Evolutionary conservation across 2,888 invertebrate species (phyloP).

Genomic region (Endotricha flammealis): DNA sequence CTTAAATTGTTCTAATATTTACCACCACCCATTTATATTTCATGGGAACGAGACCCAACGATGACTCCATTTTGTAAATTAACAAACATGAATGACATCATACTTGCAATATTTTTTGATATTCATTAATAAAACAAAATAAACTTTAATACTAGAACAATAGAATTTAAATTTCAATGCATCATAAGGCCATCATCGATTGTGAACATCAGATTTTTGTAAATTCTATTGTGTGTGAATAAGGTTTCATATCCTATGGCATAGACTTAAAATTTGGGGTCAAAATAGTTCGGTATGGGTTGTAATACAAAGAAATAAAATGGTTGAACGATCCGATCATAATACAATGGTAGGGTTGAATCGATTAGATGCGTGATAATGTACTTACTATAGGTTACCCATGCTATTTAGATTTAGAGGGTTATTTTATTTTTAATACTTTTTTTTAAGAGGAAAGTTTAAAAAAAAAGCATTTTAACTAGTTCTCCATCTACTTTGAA

Average conservation of each 20-base stretch:
- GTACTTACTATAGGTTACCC: constrained; percentile 28
- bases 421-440: no score
- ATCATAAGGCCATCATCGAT: no score
- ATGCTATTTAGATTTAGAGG: no score
- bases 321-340: constrained; percentile 55
- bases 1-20: constrained; percentile 11
- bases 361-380: constrained; percentile 71
- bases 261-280: constrained; percentile 9
- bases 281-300: constrained; percentile 41
- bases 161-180: no score
- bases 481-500: no score
- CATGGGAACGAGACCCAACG: constrained; percentile 42
- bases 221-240: no score
- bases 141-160: no score
- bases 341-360: constrained; percentile 64
- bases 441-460: no score
- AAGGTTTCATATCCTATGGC: no score
- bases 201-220: no score
- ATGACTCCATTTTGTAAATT: constrained; percentile 50
- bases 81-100: constrained; percentile 57
- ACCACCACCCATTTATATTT: constrained; percentile 18
- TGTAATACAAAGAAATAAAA: constrained; percentile 69
- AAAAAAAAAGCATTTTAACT: no score
- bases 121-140: not conserved
- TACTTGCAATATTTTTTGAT: constrained; percentile 11